Evolutionary conservation across 2,888 invertebrate species (phyloP).

Genomic region (Hypena proboscidalis): DNA sequence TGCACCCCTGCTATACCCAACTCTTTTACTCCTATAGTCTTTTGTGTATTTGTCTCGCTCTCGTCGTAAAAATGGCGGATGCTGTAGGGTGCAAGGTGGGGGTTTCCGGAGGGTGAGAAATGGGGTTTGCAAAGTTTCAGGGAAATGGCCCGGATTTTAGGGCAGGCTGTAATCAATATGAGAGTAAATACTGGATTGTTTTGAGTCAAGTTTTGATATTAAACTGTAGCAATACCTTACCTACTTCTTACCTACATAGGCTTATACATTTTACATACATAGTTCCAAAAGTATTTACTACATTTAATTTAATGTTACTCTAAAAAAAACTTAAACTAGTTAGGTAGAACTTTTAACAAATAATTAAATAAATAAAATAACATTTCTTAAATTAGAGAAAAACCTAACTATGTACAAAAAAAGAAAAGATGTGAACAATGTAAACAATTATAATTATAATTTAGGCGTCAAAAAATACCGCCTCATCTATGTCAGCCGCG

Average conservation of each 20-base stretch:
- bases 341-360: too few relatives aligned
- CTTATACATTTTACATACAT: background rate
- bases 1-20: constrained; percentile 54
- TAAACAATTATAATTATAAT: too few relatives aligned
- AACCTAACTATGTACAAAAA: too few relatives aligned
- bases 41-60: constrained; percentile 40
- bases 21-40: constrained; percentile 29
- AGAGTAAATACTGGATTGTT: constrained; percentile 37
- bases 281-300: constrained; percentile 3
- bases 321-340: too few relatives aligned
- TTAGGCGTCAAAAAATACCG: too few relatives aligned
- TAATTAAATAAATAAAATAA: too few relatives aligned
- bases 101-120: constrained; percentile 68
- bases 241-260: background rate
- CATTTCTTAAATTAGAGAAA: too few relatives aligned
- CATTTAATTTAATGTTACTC: too few relatives aligned
- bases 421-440: too few relatives aligned
- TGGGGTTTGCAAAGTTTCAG: constrained; percentile 60
- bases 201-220: constrained; percentile 13
- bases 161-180: constrained; percentile 62
- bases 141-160: constrained; percentile 69
- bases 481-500: too few relatives aligned
- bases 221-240: constrained; percentile 7
- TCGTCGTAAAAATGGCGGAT: constrained; percentile 75
- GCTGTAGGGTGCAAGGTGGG: constrained; percentile 60